A percentile compares a stretch with the other conserved stretches of the same genome.
These are phyloP conservation scores for Polydesmus complanatus DNA, from an alignment of 2,888 invertebrate species.

Conservation along the genomic window DNA sequence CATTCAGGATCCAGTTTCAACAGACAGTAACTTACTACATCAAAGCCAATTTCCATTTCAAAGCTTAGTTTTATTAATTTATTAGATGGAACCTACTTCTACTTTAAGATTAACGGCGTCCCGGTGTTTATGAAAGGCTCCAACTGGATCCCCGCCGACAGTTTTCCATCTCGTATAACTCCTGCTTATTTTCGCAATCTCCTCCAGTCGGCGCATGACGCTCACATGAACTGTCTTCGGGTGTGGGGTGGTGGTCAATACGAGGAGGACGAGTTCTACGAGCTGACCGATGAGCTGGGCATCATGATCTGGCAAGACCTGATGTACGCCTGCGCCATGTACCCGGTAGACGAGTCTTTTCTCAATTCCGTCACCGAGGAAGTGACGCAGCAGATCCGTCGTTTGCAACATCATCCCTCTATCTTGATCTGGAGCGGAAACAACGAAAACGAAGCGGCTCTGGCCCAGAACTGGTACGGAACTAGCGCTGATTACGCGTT, in stretches of 20 bases:
- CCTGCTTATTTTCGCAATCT: conserved; percentile 44
- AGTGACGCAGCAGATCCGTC: conserved; percentile 58
- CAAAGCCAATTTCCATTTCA: neutral
- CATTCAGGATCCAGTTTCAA: conserved; percentile 50
- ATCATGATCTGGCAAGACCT: conserved; percentile 95
- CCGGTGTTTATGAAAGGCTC: conserved; percentile 90
- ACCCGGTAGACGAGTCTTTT: conserved; percentile 60
- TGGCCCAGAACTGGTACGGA: conserved; percentile 65
- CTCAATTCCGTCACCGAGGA: conserved; percentile 58
- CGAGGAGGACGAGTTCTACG: conserved; percentile 79
- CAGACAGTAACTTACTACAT: too few relatives aligned
- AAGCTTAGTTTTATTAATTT: neutral
- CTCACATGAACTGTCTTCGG: conserved; percentile 84
- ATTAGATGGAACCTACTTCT: too few relatives aligned
- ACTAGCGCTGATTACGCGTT: conserved; percentile 39
- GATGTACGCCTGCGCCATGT: conserved; percentile 92
- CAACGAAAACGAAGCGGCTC: conserved; percentile 89
- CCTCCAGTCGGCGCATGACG: conserved; percentile 52
- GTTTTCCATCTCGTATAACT: conserved; percentile 60
- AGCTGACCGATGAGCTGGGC: conserved; percentile 70
- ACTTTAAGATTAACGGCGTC: conserved; percentile 68
- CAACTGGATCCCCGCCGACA: conserved; percentile 80
- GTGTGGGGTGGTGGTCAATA: conserved; percentile 99
- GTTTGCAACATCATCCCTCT: conserved; percentile 73
- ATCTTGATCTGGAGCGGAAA: conserved; percentile 84